Conservation (phyloP, 2,113 vertebrate species). For the Lepidothrix coronata region DNA sequence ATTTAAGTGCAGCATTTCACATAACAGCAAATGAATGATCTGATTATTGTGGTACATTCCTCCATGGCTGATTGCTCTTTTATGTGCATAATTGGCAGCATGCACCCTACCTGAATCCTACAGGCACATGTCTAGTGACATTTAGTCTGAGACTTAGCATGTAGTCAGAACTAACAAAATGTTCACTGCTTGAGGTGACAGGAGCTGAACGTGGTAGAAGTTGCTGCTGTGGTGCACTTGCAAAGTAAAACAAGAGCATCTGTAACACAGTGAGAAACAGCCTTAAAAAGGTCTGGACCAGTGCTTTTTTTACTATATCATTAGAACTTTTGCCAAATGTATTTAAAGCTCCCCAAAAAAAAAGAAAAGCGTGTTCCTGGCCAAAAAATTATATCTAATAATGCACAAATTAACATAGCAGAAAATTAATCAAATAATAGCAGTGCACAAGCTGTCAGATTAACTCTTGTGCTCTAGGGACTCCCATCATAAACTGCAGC, state of each 20-base stretch:
- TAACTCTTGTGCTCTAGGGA: not conserved
- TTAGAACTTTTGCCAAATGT: not conserved
- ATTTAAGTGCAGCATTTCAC: not conserved
- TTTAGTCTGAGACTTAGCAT: conserved; percentile 11
- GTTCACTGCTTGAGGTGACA: not conserved
- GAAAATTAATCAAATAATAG: not conserved
- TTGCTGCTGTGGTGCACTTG: not conserved
- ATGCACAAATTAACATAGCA: not conserved
- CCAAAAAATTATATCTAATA: not conserved
- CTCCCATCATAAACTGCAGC: not conserved
- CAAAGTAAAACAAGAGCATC: not conserved
- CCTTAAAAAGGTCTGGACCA: not conserved
- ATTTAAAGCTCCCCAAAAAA: not conserved
- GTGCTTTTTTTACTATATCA: not conserved
- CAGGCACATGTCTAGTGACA: conserved; percentile 11
- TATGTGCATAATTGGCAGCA: conserved; percentile 28
- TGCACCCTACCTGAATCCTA: not conserved
- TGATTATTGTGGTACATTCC: not conserved
- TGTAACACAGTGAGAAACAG: not conserved
- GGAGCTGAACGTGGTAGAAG: not conserved
- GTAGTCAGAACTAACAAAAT: conserved; percentile 12
- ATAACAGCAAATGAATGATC: not conserved
- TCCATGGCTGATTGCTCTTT: conserved; percentile 33
- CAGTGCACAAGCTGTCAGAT: not conserved
- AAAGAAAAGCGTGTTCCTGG: not conserved